A percentile compares a stretch with the other conserved stretches of the same genome.
These are phyloP conservation scores for Xestia xanthographa DNA, from an alignment of 2,888 invertebrate genomes.

Conservation along the genomic window DNA sequence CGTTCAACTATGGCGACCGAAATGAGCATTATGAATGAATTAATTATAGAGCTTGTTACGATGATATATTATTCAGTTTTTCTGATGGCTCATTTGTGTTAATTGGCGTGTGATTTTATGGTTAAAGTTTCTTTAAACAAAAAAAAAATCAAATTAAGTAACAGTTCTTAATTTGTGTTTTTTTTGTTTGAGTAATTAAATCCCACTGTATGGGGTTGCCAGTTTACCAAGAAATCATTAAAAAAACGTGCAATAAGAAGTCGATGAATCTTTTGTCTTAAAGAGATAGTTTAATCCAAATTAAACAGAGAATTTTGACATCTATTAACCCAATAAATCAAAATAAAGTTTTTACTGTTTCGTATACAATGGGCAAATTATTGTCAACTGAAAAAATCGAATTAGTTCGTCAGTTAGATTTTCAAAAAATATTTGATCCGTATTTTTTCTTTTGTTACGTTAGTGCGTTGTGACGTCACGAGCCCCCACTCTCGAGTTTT, in stretches of 20 bases:
- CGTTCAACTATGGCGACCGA: slow-evolving; percentile 16
- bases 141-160: no score
- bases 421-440: no score
- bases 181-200: not conserved
- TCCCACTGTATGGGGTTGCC: not conserved
- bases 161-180: not conserved
- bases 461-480: no score
- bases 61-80: slow-evolving; percentile 12
- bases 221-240: not conserved
- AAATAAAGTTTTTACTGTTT: no score
- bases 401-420: no score
- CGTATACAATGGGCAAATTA: no score
- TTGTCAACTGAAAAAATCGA: no score
- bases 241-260: not conserved
- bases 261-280: not conserved
- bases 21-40: slow-evolving; percentile 20
- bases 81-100: slow-evolving; percentile 17
- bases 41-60: slow-evolving; percentile 29
- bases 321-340: not conserved
- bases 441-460: no score
- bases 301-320: not conserved
- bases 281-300: no score
- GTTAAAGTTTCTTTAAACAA: no score
- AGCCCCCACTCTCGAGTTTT: no score
- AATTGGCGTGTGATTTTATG: not conserved